Evolutionary conservation across 2,797 vertebrate genomes (phyloP).

Genomic region (Thripadectes ignobilis): DNA sequence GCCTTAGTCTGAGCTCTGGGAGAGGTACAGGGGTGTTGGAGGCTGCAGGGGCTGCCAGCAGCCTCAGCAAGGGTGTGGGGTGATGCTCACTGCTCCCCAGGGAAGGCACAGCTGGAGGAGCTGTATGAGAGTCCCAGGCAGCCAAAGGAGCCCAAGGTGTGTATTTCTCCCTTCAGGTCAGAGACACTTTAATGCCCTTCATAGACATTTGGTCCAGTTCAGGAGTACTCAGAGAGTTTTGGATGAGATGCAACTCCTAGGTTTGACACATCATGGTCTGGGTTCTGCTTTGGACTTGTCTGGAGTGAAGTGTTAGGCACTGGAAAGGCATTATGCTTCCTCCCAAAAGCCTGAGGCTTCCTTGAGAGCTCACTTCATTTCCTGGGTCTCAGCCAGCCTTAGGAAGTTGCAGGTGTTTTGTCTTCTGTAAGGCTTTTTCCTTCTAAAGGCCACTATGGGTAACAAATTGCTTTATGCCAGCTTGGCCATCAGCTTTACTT

Average conservation of each 20-base stretch:
- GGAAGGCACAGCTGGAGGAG: accelerated
- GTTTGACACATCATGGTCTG: accelerated
- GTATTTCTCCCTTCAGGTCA: not conserved
- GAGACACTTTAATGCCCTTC: not conserved
- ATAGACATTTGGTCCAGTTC: not conserved
- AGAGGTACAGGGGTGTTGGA: not conserved
- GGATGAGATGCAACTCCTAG: accelerated
- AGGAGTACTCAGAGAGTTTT: not conserved
- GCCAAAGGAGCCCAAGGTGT: not conserved
- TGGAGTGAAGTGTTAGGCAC: not conserved
- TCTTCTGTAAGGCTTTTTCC: not conserved
- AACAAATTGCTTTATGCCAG: not conserved
- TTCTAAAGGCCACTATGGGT: not conserved
- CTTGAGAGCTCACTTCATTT: not conserved
- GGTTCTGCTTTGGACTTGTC: not conserved
- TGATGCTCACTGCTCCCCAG: not conserved
- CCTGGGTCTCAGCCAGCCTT: not conserved
- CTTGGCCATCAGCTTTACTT: not conserved
- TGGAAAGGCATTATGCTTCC: not conserved
- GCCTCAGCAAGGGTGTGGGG: not conserved
- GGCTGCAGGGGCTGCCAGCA: not conserved
- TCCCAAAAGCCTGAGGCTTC: not conserved
- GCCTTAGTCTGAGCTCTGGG: not conserved
- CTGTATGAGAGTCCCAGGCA: not conserved
- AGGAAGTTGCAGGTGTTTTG: accelerated